Evolutionary conservation across 2,888 invertebrate species (phyloP).

Genomic region (Latheticus oryzae): DNA sequence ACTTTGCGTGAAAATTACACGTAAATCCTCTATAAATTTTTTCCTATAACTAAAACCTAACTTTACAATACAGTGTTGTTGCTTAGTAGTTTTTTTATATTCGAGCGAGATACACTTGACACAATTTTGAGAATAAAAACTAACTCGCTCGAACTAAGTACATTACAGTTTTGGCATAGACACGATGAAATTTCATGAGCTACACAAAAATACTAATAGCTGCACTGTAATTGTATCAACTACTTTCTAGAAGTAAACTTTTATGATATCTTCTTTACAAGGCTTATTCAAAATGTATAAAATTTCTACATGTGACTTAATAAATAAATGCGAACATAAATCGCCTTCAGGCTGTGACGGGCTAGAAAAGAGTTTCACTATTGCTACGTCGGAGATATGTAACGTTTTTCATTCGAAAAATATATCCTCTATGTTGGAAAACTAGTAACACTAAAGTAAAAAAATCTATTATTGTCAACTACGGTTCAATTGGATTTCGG

Average conservation of each 20-base stretch:
- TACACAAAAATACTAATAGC: conserved; percentile 50
- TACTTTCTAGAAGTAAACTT: conserved; percentile 30
- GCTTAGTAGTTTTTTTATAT: conserved; percentile 24
- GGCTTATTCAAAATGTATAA: conserved; percentile 26
- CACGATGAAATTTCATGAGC: conserved; percentile 66
- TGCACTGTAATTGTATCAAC: conserved; percentile 44
- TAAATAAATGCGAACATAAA: conserved; percentile 18
- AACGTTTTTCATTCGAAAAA: conserved; percentile 17
- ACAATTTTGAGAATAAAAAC: conserved; percentile 37
- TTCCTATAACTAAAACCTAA: conserved; percentile 38
- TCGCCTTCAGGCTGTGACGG: conserved; percentile 47
- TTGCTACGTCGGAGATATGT: conserved; percentile 41
- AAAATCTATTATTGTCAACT: conserved; percentile 32
- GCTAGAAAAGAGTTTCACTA: conserved; percentile 49
- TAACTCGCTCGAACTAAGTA: conserved; percentile 51
- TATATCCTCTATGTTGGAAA: conserved; percentile 16
- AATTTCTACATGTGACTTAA: conserved; percentile 32
- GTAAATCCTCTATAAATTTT: conserved; percentile 48
- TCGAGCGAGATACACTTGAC: conserved; percentile 40
- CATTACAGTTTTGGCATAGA: conserved; percentile 56
- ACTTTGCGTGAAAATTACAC: conserved; percentile 57
- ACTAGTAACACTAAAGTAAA: too few relatives aligned
- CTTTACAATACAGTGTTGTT: conserved; percentile 48
- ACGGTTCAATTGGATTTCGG: conserved; percentile 28
- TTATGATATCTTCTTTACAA: conserved; percentile 26